Evolutionary conservation across 2,888 invertebrate species (phyloP).

Genomic region (Zelleria hepariella): DNA sequence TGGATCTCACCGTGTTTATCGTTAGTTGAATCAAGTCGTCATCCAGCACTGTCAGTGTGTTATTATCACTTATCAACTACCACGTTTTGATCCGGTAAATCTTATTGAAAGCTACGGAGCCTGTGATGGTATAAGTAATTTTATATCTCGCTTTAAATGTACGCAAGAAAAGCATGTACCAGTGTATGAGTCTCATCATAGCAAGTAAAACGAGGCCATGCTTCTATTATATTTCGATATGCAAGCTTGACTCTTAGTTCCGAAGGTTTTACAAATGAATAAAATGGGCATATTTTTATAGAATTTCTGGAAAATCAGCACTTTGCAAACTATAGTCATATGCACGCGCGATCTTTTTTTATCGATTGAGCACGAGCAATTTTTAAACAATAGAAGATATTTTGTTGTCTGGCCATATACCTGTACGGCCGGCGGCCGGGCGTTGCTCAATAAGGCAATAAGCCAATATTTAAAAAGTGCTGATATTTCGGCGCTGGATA

Average conservation of each 20-base stretch:
- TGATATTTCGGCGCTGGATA: too few relatives aligned
- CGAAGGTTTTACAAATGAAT: too few relatives aligned
- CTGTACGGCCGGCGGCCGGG: too few relatives aligned
- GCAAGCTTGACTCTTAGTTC: background rate
- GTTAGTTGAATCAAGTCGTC: background rate
- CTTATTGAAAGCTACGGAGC: too few relatives aligned
- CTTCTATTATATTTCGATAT: too few relatives aligned
- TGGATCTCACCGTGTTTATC: background rate
- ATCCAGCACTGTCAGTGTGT: background rate
- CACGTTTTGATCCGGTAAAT: background rate
- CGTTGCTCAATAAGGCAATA: too few relatives aligned
- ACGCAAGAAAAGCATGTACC: background rate
- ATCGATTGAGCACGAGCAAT: too few relatives aligned
- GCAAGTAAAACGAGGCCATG: background rate
- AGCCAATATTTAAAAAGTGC: background rate
- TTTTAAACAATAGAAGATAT: too few relatives aligned
- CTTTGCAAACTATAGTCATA: too few relatives aligned
- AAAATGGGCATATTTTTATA: background rate
- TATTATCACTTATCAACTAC: background rate
- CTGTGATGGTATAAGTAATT: too few relatives aligned
- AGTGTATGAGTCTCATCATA: background rate
- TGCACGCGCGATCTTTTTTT: too few relatives aligned
- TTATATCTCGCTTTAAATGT: background rate
- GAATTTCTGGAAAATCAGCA: background rate
- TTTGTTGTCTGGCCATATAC: too few relatives aligned